A percentile compares a stretch with the other conserved stretches of the same genome.
These are phyloP conservation scores for Echinometra lucunter DNA, from an alignment of 53 echinoderm and acorn worm species.

Conservation along the genomic window DNA sequence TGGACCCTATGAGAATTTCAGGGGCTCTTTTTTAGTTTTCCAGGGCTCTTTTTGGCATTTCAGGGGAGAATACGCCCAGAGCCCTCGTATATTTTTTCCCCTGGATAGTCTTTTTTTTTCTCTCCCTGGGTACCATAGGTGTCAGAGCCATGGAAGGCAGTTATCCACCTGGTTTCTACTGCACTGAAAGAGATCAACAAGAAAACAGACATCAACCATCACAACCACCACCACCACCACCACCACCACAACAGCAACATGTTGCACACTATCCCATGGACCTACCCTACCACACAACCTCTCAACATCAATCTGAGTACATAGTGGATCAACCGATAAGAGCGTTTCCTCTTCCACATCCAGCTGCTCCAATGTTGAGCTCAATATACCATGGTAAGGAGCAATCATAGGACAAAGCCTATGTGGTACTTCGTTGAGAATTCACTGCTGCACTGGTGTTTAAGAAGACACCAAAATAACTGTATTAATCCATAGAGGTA, in stretches of 20 bases:
- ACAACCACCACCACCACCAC: neutral
- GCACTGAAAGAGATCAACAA: constrained; percentile 24
- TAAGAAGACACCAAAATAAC: no score
- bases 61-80: no score
- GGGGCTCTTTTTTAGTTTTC: no score
- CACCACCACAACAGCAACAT: constrained; percentile 10
- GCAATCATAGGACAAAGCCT: no score
- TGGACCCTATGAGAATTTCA: no score
- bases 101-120: neutral
- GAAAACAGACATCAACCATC: constrained; percentile 21
- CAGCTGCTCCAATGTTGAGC: neutral
- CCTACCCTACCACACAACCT: neutral
- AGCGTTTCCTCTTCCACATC: constrained; percentile 1
- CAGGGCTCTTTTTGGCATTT: no score
- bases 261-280: constrained; percentile 33
- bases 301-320: constrained; percentile 26
- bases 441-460: no score
- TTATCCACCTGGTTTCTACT: constrained; percentile 34
- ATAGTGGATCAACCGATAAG: neutral
- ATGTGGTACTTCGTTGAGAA: no score
- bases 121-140: neutral
- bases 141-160: neutral
- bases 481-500: no score
- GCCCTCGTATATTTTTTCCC: no score
- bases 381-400: constrained; percentile 32